These are phyloP conservation scores for Drosophila lacteicornis DNA, from an alignment of 1,140 invertebrate genomes.

Conservation along the genomic window DNA sequence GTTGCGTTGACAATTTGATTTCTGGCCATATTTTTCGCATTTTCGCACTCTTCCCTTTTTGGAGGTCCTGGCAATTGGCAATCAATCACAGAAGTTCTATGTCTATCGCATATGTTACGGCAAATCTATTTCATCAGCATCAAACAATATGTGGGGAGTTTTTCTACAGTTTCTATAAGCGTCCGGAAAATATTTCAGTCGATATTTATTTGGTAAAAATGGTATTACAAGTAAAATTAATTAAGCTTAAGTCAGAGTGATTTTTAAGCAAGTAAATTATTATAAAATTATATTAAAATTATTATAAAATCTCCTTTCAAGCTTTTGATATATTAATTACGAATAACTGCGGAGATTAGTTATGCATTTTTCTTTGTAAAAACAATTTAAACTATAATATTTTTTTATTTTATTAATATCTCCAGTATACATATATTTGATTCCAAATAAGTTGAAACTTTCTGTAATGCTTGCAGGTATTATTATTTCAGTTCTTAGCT, in stretches of 20 bases:
- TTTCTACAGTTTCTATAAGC: not conserved
- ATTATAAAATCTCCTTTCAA: too few species aligned
- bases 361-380: too few species aligned
- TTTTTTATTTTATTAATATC: too few species aligned
- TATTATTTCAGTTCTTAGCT: too few species aligned
- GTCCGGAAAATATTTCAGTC: not conserved
- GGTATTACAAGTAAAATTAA: not conserved
- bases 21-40: constrained; percentile 73
- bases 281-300: too few species aligned
- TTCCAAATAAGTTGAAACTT: too few species aligned
- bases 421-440: too few species aligned
- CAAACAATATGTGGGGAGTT: constrained; percentile 5
- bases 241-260: not conserved
- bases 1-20: constrained; percentile 71
- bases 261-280: too few species aligned
- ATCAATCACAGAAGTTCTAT: constrained; percentile 61
- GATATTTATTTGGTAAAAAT: not conserved
- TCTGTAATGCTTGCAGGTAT: too few species aligned
- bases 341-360: too few species aligned
- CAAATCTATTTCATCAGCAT: constrained; percentile 32
- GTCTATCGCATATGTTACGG: constrained; percentile 47
- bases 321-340: too few species aligned
- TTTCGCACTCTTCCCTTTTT: constrained; percentile 30
- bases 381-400: too few species aligned
- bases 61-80: constrained; percentile 27